Conservation (phyloP, 2,797 vertebrate species). For the Psittacula echo region DNA sequence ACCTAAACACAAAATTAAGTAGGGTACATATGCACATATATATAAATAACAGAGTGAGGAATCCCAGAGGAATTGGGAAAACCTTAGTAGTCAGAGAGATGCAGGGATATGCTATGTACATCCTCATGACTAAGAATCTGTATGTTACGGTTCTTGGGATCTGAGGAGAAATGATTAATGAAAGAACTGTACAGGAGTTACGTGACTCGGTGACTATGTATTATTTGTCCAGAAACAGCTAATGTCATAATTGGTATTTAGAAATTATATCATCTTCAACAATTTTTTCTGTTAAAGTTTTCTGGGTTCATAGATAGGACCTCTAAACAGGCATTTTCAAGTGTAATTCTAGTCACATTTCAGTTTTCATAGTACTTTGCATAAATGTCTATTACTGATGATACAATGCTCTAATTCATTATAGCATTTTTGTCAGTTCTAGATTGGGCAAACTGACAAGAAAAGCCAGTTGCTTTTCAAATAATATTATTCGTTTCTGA, state of each 20-base stretch:
- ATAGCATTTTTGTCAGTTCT: slow-evolving; percentile 3
- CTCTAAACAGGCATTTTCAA: background rate
- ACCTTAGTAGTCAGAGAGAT: background rate
- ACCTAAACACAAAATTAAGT: slow-evolving; percentile 58
- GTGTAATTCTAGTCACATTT: background rate
- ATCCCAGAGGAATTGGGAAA: background rate
- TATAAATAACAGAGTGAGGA: background rate
- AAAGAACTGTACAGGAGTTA: background rate
- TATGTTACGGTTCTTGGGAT: background rate
- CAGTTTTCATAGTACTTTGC: background rate
- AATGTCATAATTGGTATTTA: background rate
- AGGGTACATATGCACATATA: background rate
- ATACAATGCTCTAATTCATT: background rate
- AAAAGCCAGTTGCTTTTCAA: background rate
- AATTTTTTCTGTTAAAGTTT: background rate
- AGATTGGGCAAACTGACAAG: background rate
- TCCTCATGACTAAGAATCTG: background rate
- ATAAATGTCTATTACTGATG: background rate
- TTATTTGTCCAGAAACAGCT: background rate
- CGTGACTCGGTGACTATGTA: background rate
- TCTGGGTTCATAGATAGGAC: background rate
- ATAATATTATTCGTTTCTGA: background rate
- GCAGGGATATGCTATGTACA: background rate
- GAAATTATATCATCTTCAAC: background rate
- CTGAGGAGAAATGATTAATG: background rate